A percentile compares a stretch with the other conserved stretches of the same genome.
These are phyloP conservation scores for Triplophysa yarkandensis DNA, from an alignment of 2,797 vertebrate genomes.

Conservation along the genomic window DNA sequence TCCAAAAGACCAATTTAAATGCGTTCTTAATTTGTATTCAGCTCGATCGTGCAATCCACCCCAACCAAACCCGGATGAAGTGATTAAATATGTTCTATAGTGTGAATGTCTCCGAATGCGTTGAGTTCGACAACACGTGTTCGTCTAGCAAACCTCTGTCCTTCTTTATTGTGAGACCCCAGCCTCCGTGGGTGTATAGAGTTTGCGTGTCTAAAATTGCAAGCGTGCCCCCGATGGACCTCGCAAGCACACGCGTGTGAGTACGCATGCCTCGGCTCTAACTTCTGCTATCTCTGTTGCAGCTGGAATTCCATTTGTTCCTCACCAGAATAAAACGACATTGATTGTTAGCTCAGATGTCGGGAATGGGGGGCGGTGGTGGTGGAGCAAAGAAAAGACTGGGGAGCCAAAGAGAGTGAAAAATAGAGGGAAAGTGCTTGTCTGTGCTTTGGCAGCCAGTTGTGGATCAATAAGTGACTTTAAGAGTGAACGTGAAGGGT, in stretches of 20 bases:
- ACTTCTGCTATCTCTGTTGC: constrained; percentile 59
- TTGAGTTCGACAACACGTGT: constrained; percentile 29
- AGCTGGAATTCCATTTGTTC: constrained; percentile 76
- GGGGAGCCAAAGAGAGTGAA: constrained; percentile 40
- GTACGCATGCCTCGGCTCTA: constrained; percentile 59
- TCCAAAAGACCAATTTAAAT: constrained; percentile 45
- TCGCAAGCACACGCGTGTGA: constrained; percentile 38
- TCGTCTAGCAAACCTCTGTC: neutral
- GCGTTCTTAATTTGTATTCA: constrained; percentile 37
- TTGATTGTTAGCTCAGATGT: constrained; percentile 79
- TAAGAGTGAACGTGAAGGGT: constrained; percentile 34
- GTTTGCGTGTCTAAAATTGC: constrained; percentile 38
- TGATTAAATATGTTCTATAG: constrained; percentile 46
- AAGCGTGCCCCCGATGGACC: constrained; percentile 21
- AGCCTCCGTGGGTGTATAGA: constrained; percentile 8
- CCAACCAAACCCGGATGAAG: constrained; percentile 16
- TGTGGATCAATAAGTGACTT: constrained; percentile 49
- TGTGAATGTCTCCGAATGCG: constrained; percentile 10
- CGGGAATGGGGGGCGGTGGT: constrained; percentile 37
- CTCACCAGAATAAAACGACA: constrained; percentile 72
- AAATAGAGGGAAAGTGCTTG: constrained; percentile 45
- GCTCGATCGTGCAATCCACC: constrained; percentile 34
- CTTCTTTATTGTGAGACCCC: constrained; percentile 12
- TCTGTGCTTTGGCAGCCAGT: constrained; percentile 44
- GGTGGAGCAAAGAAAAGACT: constrained; percentile 46